Evolutionary conservation across 2,888 invertebrate species (phyloP).

Genomic region (Criorhina ranunculi): DNA sequence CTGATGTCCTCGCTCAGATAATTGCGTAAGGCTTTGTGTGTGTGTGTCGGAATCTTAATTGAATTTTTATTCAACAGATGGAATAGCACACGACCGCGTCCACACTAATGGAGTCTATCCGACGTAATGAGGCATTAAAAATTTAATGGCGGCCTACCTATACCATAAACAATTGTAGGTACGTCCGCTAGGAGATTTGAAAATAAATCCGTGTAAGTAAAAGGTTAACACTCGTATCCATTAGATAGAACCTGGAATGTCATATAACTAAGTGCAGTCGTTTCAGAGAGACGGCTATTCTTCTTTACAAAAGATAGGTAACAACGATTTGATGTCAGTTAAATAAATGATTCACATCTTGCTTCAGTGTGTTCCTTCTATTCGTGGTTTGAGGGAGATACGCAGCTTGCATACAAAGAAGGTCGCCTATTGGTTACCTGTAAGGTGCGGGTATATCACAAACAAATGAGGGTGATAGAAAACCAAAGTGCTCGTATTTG

Average conservation of each 20-base stretch:
- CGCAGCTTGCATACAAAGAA: slow-evolving; percentile 63
- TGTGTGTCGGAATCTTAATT: slow-evolving; percentile 28
- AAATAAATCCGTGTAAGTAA: slow-evolving; percentile 29
- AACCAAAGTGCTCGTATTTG: slow-evolving; percentile 69
- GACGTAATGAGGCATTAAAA: slow-evolving; percentile 46
- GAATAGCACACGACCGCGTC: slow-evolving; percentile 12
- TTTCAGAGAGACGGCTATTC: slow-evolving; percentile 25
- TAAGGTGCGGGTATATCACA: slow-evolving; percentile 54
- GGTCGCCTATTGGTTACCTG: slow-evolving; percentile 20
- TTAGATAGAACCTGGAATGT: slow-evolving; percentile 36
- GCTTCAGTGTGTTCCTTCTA: slow-evolving; percentile 10
- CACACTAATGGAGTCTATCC: slow-evolving; percentile 48
- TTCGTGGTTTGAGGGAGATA: background rate
- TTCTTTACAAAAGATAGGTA: slow-evolving; percentile 22
- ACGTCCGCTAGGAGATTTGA: slow-evolving; percentile 22
- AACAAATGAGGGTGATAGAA: slow-evolving; percentile 65
- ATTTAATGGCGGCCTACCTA: slow-evolving; percentile 41
- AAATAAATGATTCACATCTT: slow-evolving; percentile 63
- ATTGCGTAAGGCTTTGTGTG: background rate
- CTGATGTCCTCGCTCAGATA: background rate
- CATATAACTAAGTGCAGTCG: slow-evolving; percentile 56
- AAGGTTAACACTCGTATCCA: slow-evolving; percentile 51
- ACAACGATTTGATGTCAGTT: slow-evolving; percentile 23
- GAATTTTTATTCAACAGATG: slow-evolving; percentile 66
- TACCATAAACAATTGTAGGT: slow-evolving; percentile 38